Evolutionary conservation across 2,888 invertebrate species (phyloP).

Genomic region (Laothoe populi): DNA sequence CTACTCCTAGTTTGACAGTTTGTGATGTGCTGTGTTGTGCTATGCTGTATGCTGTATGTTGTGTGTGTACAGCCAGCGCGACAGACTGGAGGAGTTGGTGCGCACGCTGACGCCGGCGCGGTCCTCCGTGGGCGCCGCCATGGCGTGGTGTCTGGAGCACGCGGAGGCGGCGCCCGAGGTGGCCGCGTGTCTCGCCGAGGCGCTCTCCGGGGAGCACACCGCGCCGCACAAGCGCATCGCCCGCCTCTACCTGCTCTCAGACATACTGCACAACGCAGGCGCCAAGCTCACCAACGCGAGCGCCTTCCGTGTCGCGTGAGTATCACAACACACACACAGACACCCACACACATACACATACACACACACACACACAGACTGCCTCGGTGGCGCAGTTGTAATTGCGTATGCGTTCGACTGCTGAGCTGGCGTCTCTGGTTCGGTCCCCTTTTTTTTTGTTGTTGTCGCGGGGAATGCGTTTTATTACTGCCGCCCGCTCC

Average conservation of each 20-base stretch:
- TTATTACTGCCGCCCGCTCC: too few relatives aligned
- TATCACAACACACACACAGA: conserved; percentile 36
- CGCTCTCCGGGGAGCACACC: conserved; percentile 91
- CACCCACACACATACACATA: background rate
- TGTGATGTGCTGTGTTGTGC: too few relatives aligned
- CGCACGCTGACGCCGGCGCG: conserved; percentile 93
- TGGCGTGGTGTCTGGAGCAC: conserved; percentile 99
- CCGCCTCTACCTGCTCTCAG: conserved; percentile 96
- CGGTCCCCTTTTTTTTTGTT: too few relatives aligned
- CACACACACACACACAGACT: background rate
- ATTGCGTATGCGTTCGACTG: too few relatives aligned
- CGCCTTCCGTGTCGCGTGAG: conserved; percentile 94
- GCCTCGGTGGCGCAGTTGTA: too few relatives aligned
- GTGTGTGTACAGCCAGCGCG: conserved; percentile 95
- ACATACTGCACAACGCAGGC: conserved; percentile 98
- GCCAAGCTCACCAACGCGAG: conserved; percentile 98
- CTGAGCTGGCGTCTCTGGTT: too few relatives aligned
- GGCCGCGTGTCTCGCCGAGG: conserved; percentile 95
- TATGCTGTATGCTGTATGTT: too few relatives aligned
- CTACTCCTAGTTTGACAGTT: too few relatives aligned
- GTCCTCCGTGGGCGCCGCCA: conserved; percentile 94
- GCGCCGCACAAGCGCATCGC: conserved; percentile 95
- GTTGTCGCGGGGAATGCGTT: too few relatives aligned
- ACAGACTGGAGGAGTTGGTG: conserved; percentile 95
- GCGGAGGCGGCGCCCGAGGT: conserved; percentile 98